Base-by-base conservation (phyloP, 2,888 invertebrate species). In the Hirudinaria manillensis region DNA sequence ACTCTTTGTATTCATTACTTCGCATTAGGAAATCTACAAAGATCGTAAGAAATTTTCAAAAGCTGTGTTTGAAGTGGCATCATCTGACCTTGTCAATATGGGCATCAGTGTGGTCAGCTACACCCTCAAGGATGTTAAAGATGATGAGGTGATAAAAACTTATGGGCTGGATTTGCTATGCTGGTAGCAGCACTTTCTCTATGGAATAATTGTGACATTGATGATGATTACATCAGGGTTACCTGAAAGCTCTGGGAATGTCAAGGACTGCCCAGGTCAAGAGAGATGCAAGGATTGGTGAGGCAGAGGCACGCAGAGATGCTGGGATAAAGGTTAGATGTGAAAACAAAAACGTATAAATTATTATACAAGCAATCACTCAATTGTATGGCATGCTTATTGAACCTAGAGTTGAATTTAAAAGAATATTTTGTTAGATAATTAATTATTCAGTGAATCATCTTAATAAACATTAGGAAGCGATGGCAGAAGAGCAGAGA, bases 401-500 rank as follows among this genome's bases (percentile, higher is more conserved):
- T 6, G 36, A 6, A 36, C 10, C 36, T 36, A 36, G 10, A n/a
- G n/a, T n/a, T 36, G 10, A 36, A 36, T 36, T 56, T 6, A 56
- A 56, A 56, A 24, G 3, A 7, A 24, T 56, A 56, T 56, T 56
- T 56, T 56, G 13, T 24, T 4, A 13, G 53, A 53, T 53, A 53
- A 16, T 53, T 53, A 45, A 45, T 45, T 45, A 16, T 16, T 45
- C 38, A 38, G 10, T 3, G 38, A 38, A 38, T 61, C n/a, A 27
- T 61, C 29, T 61, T 61, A 6, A 27, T 61, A 61, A 61, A 13
- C 7, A 24, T 27, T 77, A 86, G 86, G 95, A 96, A 86, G 96
- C 96, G 0, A 91, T 94, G 83, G 97, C 97, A 0, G 96, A 97
- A 84, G 95, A 97, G 85, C 93, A 95, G 84, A 89, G 95, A 71